Evolutionary conservation across 2,888 invertebrate species (phyloP), one percentile per base, ranked within the genome.

Genomic region (Helleia helle): DNA sequence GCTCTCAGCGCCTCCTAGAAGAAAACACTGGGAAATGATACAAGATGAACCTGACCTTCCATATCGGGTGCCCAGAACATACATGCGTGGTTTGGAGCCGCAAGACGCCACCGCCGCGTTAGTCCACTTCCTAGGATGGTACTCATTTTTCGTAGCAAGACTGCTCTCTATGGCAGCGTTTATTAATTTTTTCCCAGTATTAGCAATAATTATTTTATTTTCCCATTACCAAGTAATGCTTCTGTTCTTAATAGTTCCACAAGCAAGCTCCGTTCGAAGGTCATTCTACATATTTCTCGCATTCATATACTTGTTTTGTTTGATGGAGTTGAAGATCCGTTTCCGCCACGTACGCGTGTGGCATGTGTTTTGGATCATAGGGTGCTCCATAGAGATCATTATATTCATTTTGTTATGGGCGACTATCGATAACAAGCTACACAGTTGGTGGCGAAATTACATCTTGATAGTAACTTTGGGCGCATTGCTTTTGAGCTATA

Each of bases 261-360:
- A 89, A 71, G 76, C 88, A 51, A 83, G 86, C 64, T 65, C 86
- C 1, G 60, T 86, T 40, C 77, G 79, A 42, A 75, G 81, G 11
- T 64, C 86, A 2, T 92, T 91, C 65, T 90, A 90, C 57, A 59
- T 92, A 46, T 90, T 93, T 62, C 86, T 93, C 11, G 91, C 91
- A 8, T 88, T 92, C 51, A 86, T 93, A 47, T 93, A 91, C 58
- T 83, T 93, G 40, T 91, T 93, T 63, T 90, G 91, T 57, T 77
- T 93, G 30, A 89, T 94, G 59, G 94, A 94, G 71, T 93, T 93
- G 56, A 91, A 92, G 62, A 87, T 93, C 41, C 90, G 90, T 65
- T 93, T 93, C 63, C 90, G 89, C 50, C 89, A 90, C 57, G 88
- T 91, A 12, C 88, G 90, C 3, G 80, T 89, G 40, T 91, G 93